A percentile compares a stretch with the other conserved stretches of the same genome.
Evolutionary conservation across 1,140 invertebrate species (phyloP).

Genomic region (Halotydeus destructor): DNA sequence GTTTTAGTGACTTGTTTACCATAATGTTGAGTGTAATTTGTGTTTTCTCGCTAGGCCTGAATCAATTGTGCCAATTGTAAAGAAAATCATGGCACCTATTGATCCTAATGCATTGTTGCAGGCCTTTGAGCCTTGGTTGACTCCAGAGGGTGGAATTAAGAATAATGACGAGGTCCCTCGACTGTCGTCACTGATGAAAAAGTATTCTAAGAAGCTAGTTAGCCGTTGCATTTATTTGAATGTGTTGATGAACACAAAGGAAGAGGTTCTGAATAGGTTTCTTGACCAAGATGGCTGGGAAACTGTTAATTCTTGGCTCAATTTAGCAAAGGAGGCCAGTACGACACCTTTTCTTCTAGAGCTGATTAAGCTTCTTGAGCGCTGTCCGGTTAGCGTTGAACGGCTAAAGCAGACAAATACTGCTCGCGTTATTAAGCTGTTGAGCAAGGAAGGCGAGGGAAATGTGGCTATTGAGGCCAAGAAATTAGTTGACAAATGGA

Average conservation of each 20-base stretch:
- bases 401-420: conserved; percentile 70
- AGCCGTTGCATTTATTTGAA: conserved; percentile 1
- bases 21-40: no score
- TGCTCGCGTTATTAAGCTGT: conserved; percentile 67
- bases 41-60: no score
- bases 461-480: conserved; percentile 10
- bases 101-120: conserved; percentile 65
- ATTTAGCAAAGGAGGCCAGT: conserved; percentile 47
- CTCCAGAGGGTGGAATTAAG: conserved; percentile 58
- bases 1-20: no score
- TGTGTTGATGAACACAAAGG: conserved; percentile 1
- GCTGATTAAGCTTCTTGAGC: conserved; percentile 52
- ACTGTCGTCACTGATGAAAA: conserved; percentile 45
- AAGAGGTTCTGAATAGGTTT: conserved; percentile 8
- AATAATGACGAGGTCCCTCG: conserved; percentile 61
- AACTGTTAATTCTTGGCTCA: conserved; percentile 63
- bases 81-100: conserved; percentile 64
- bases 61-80: no score
- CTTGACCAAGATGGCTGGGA: conserved; percentile 67
- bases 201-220: conserved; percentile 13
- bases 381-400: conserved; percentile 68
- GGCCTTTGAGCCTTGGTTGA: conserved; percentile 58
- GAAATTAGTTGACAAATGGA: conserved; percentile 13
- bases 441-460: conserved; percentile 23
- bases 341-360: conserved; percentile 69